Evolutionary conservation across 1,140 invertebrate genomes (phyloP).

Genomic region (Zaprionus ornatus): DNA sequence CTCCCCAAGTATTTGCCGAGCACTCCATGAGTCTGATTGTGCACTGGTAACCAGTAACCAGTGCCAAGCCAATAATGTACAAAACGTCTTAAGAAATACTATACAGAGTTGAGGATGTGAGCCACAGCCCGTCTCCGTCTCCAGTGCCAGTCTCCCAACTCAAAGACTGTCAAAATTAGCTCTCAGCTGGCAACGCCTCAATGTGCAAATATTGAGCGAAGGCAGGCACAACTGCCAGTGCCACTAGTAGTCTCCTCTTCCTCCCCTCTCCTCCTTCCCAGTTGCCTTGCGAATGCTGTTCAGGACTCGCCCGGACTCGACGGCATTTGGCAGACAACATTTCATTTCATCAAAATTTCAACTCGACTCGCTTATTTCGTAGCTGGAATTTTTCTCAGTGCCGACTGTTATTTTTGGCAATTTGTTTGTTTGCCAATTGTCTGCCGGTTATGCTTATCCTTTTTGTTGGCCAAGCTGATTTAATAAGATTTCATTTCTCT

Average conservation of each 20-base stretch:
- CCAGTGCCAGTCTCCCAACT: neutral
- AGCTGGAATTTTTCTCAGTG: slow-evolving; percentile 37
- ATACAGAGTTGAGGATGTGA: slow-evolving; percentile 14
- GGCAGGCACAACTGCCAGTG: slow-evolving; percentile 39
- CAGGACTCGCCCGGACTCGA: neutral
- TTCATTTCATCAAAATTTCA: slow-evolving; percentile 55
- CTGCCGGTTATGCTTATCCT: slow-evolving; percentile 66
- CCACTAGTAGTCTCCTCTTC: neutral
- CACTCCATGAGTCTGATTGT: slow-evolving; percentile 58
- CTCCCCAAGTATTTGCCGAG: slow-evolving; percentile 58
- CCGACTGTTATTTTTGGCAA: slow-evolving; percentile 70
- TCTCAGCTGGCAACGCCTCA: slow-evolving; percentile 65
- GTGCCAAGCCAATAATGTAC: slow-evolving; percentile 60
- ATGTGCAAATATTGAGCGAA: slow-evolving; percentile 71
- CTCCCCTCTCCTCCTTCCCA: neutral
- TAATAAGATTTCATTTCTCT: slow-evolving; percentile 69
- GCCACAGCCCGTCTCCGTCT: slow-evolving; percentile 1
- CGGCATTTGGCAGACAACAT: slow-evolving; percentile 50
- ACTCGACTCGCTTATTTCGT: slow-evolving; percentile 32
- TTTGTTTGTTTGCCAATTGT: slow-evolving; percentile 78
- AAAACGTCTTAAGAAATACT: slow-evolving; percentile 48
- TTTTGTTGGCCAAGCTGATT: slow-evolving; percentile 48
- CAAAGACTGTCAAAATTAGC: slow-evolving; percentile 58
- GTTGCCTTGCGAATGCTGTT: neutral
- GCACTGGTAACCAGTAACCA: slow-evolving; percentile 22